Base-by-base conservation (phyloP, 2,113 vertebrate genomes). In the Labrus mixtus region DNA sequence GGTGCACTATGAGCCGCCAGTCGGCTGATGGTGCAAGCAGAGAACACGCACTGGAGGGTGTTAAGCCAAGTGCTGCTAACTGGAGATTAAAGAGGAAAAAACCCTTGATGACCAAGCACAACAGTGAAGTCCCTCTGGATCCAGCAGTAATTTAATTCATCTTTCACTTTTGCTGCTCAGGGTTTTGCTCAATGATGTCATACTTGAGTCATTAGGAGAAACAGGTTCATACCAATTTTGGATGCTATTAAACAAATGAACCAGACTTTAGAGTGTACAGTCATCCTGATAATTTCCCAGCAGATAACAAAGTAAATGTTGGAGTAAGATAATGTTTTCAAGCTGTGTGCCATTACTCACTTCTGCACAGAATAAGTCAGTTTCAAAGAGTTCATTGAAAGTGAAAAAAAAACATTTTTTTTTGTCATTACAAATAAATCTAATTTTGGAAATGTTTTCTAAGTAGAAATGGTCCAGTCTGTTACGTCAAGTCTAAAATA, bases 1-100 rank as follows among this genome's bases (percentile, higher is more conserved):
- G 87, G 88, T 54, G 91, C 90, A 61, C 73, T 82, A 33, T 80
- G 72, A 83, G 46, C 72, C 39, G 16, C 3, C 57, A 68, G 71
- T 23, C 25, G 9, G 67, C 55, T 23, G 67, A 65, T 20, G 56
- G 63, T 17, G 45, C 43, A 46, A 54, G 81, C 50, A 46, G 55
- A 10, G 73, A 72, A 60, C 68, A 16, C 7, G 46, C 11, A 22
- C 51, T 25, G 15, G 58, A 79, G 1, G n/a, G 62, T 55, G 69
- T 64, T 13, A 80, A 79, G 37, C 59, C 58, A 22, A 81, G 37
- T 55, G 68, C 63, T 64, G 46, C 58, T 46, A 63, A 81, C 70
- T 74, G 69, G 25, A 76, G 72, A 79, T 67, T 78, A 68, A 77
- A 82, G 65, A 79, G 58, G 43, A 78, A 76, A 67, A 85, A 70